A percentile compares a stretch with the other conserved stretches of the same genome.
These are phyloP conservation scores for Phrynosoma platyrhinos DNA, from an alignment of 2,113 vertebrate species.

Conservation along the genomic window DNA sequence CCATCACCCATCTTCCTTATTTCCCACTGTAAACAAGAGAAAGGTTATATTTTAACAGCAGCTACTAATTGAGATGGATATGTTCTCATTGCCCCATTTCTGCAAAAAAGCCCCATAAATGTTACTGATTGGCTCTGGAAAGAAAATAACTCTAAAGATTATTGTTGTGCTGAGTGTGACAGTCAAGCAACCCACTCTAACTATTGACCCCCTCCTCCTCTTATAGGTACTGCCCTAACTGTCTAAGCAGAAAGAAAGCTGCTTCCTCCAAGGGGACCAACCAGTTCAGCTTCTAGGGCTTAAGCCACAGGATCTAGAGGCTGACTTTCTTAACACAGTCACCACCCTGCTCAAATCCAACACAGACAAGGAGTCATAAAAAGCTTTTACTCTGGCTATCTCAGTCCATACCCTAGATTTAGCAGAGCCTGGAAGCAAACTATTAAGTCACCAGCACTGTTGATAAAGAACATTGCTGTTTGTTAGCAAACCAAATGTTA, in stretches of 20 bases:
- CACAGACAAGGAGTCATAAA: neutral
- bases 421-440: neutral
- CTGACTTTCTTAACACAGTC: neutral
- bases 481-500: neutral
- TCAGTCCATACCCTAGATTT: neutral
- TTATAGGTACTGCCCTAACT: neutral
- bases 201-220: neutral
- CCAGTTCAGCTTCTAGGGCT: slow-evolving; percentile 33
- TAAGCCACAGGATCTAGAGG: slow-evolving; percentile 17
- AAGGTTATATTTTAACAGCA: neutral
- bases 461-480: neutral
- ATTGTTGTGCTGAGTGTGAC: neutral
- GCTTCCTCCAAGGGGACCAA: slow-evolving; percentile 42
- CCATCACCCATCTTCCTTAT: neutral
- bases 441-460: neutral
- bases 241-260: neutral
- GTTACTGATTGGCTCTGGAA: neutral
- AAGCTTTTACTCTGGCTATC: neutral
- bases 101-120: neutral
- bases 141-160: neutral
- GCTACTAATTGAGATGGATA: neutral
- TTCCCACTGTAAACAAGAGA: slow-evolving; percentile 40
- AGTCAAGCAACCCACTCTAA: neutral
- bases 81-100: neutral
- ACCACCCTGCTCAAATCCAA: neutral